These are phyloP conservation scores for Rhinatrema bivittatum DNA, from an alignment of 2,797 vertebrate genomes.

Conservation along the genomic window DNA sequence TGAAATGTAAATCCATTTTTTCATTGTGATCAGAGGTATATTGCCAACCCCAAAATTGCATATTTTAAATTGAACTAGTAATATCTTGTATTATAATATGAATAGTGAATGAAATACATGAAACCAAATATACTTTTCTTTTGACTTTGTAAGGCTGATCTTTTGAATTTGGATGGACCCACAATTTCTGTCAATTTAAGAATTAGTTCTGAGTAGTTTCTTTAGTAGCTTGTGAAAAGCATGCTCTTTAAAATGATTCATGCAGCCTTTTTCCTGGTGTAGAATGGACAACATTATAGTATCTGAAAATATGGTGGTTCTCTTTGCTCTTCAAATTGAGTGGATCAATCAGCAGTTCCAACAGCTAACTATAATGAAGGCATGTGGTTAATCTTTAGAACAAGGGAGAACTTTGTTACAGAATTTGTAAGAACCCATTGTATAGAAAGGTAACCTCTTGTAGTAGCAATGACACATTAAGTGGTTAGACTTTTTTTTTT, in stretches of 20 bases:
- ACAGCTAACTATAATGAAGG: background rate
- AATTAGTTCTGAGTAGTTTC: constrained; percentile 7
- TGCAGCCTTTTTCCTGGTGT: background rate
- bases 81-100: no score
- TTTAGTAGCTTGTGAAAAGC: constrained; percentile 8
- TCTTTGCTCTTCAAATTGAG: background rate
- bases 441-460: background rate
- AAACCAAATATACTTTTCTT: no score
- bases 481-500: background rate
- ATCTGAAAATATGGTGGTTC: constrained; percentile 3
- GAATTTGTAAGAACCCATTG: background rate
- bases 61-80: no score
- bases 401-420: background rate
- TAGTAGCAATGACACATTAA: constrained; percentile 1
- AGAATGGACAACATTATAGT: background rate
- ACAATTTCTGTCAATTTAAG: constrained; percentile 10
- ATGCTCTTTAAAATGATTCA: background rate
- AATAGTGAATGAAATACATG: no score
- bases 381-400: background rate
- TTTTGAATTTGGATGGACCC: no score
- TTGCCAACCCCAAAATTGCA: no score
- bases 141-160: no score
- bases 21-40: constrained; percentile 1
- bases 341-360: background rate
- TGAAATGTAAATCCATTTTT: constrained; percentile 17